These are phyloP conservation scores for Mus musculus DNA, from an alignment of 2,113 vertebrate genomes.

Conservation along the genomic window GRCm39 chr6:144884501-144885000, in stretches of 20 bases:
- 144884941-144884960: not conserved
- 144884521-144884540: slow-evolving; percentile 78
- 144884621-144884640: slow-evolving; percentile 76
- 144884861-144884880: slow-evolving; percentile 5
- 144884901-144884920: not conserved
- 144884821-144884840: slow-evolving; percentile 34
- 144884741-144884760: slow-evolving; percentile 56
- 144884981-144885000: slow-evolving; percentile 10
- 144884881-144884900: slow-evolving; percentile 41
- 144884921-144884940: not conserved
- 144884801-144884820: not conserved
- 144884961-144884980: slow-evolving; percentile 8
- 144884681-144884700: slow-evolving; percentile 67
- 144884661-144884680: slow-evolving; percentile 73
- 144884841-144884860: slow-evolving; percentile 18
- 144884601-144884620: slow-evolving; percentile 75
- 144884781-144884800: slow-evolving; percentile 22
- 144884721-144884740: slow-evolving; percentile 61
- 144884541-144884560: slow-evolving; percentile 82
- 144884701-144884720: slow-evolving; percentile 70
- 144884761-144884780: slow-evolving; percentile 47
- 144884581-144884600: slow-evolving; percentile 81
- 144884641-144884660: slow-evolving; percentile 71
- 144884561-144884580: slow-evolving; percentile 85
- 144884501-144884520: slow-evolving; percentile 81